Evolutionary conservation across 1,140 invertebrate genomes (phyloP).

Genomic region (Habropoda laboriosa): DNA sequence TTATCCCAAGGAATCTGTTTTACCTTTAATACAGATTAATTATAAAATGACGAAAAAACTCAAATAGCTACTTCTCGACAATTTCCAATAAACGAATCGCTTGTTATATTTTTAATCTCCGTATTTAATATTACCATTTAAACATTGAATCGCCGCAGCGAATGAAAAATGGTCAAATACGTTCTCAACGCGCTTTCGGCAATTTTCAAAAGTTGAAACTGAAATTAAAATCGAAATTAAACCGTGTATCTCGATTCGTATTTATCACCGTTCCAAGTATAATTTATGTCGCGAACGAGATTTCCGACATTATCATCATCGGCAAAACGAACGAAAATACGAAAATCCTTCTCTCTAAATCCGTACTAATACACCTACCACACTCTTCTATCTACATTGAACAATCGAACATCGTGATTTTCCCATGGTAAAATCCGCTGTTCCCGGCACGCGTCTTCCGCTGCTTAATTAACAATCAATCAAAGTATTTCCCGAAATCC

Average conservation of each 20-base stretch:
- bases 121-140: no score
- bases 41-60: no score
- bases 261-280: background rate
- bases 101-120: no score
- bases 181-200: background rate
- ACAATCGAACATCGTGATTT: background rate
- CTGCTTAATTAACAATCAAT: conserved; percentile 25
- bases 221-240: background rate
- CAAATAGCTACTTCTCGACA: no score
- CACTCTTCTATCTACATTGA: background rate
- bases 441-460: background rate
- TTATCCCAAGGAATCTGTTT: no score
- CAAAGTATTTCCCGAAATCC: conserved; percentile 2
- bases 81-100: no score
- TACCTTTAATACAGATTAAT: no score
- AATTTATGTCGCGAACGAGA: background rate
- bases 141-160: no score
- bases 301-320: background rate
- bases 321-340: no score
- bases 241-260: background rate
- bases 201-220: background rate
- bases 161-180: background rate
- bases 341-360: background rate
- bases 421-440: background rate
- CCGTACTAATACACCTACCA: background rate